Percentiles rank a stretch among this genome's conserved stretches.
These are phyloP conservation scores for Ips nitidus DNA, from an alignment of 1,140 invertebrate genomes.

Conservation along the genomic window DNA sequence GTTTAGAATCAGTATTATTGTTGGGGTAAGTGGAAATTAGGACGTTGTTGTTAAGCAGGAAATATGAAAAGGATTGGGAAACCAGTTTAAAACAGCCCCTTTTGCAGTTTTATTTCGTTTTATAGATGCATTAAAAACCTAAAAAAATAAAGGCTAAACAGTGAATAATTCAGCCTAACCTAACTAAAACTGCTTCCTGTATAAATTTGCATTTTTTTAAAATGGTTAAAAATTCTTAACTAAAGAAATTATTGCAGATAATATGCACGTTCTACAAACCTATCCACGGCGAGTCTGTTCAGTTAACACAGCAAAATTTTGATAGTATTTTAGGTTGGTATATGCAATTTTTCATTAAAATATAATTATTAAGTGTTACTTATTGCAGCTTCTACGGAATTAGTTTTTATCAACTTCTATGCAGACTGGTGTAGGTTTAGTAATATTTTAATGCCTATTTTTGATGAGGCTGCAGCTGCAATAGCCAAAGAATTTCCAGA, in stretches of 20 bases:
- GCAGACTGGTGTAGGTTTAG: conserved; percentile 97
- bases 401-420: conserved; percentile 98
- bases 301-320: conserved; percentile 76
- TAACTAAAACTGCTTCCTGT: no score
- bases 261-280: conserved; percentile 66
- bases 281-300: conserved; percentile 72
- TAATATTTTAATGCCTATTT: conserved; percentile 94
- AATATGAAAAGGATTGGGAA: no score
- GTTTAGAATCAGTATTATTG: no score
- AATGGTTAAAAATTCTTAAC: no score
- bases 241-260: conserved; percentile 57
- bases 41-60: no score
- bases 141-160: no score
- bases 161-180: no score
- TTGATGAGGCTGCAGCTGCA: conserved; percentile 93
- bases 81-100: no score
- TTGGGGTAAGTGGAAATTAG: no score
- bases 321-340: conserved; percentile 77
- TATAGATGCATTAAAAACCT: no score
- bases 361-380: conserved; percentile 28
- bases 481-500: conserved; percentile 78
- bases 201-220: no score
- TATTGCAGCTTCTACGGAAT: conserved; percentile 86
- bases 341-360: conserved; percentile 11
- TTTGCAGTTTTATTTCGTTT: no score